These are phyloP conservation scores for Acrobasis repandana DNA, from an alignment of 2,888 invertebrate species.

Conservation along the genomic window DNA sequence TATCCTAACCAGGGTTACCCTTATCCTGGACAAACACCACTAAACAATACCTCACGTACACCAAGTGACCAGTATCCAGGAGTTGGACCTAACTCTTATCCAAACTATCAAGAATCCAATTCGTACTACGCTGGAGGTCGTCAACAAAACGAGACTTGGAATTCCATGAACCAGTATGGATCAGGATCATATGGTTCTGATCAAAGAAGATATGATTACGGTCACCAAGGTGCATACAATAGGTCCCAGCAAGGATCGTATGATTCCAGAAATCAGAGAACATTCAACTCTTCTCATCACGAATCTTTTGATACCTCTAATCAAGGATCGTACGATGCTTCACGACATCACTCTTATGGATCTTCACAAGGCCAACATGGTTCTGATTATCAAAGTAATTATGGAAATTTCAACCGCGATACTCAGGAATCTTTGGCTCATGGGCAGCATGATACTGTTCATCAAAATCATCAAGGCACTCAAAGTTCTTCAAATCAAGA, in stretches of 20 bases:
- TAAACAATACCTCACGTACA: not conserved
- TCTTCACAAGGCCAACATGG: not conserved
- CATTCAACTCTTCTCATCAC: not conserved
- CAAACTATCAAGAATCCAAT: slow-evolving; percentile 1
- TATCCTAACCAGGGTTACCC: not conserved
- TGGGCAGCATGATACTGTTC: not conserved
- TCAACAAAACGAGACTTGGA: not conserved
- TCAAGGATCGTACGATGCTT: slow-evolving; percentile 10
- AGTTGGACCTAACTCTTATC: not conserved
- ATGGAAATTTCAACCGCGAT: slow-evolving; percentile 11
- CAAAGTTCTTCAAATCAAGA: not conserved
- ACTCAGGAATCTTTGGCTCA: not conserved
- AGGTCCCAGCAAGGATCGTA: not conserved
- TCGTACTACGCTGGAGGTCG: slow-evolving; percentile 3
- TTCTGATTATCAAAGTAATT: slow-evolving; percentile 8
- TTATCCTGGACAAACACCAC: not conserved
- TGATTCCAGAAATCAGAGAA: slow-evolving; percentile 4
- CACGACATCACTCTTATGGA: not conserved
- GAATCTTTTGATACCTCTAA: not conserved
- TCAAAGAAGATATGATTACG: not conserved
- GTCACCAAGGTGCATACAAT: not conserved
- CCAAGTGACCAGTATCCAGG: not conserved
- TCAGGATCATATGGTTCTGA: slow-evolving; percentile 5
- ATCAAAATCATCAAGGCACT: not conserved
- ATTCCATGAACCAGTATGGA: slow-evolving; percentile 1